Conservation (phyloP, 2,888 invertebrate species). For the Nyleta sp. region DNA sequence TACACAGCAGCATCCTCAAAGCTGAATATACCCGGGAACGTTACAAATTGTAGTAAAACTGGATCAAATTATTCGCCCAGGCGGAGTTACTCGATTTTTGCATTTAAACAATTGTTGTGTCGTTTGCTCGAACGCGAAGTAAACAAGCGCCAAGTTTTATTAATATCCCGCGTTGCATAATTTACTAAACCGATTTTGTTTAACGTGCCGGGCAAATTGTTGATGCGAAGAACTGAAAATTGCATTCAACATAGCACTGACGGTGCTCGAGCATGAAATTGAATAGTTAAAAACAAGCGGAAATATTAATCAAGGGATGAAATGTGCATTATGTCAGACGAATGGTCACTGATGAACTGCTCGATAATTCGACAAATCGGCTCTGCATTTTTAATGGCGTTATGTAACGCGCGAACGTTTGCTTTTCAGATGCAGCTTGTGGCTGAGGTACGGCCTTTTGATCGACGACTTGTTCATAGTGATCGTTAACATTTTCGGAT, state of each 20-base stretch:
- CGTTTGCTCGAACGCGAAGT: no score
- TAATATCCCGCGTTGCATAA: no score
- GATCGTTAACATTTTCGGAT: slow-evolving; percentile 90
- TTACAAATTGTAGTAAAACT: background rate
- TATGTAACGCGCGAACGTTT: background rate
- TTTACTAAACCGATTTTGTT: no score
- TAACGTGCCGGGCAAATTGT: no score
- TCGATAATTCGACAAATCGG: slow-evolving; percentile 6
- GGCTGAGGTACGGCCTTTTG: slow-evolving; percentile 91
- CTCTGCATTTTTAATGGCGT: background rate
- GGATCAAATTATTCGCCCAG: no score
- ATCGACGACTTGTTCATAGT: slow-evolving; percentile 89
- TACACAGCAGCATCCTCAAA: background rate
- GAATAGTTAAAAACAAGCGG: no score
- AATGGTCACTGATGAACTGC: background rate
- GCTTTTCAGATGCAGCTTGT: slow-evolving; percentile 87
- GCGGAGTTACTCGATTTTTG: no score
- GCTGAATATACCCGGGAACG: background rate
- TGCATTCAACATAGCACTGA: no score
- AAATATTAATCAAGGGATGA: background rate
- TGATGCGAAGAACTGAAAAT: no score
- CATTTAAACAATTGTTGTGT: no score
- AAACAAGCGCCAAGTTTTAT: no score
- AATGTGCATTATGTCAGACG: background rate
- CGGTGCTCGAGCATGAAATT: background rate